phyloP scores from a whole-genome alignment of 2,113 vertebrate species.

The Lophochroa leadbeateri region DNA sequence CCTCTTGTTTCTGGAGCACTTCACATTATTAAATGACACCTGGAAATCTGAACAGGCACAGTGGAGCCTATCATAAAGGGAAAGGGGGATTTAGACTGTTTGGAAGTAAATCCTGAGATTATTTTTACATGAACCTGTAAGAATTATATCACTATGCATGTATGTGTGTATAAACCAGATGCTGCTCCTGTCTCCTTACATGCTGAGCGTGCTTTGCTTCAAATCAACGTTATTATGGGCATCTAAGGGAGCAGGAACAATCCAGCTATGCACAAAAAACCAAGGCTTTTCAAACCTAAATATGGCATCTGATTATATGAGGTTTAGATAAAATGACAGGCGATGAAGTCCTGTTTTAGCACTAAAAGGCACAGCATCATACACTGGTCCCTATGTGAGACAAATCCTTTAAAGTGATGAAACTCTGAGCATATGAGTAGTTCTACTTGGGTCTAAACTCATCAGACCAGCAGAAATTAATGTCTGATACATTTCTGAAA shows the following conservation, averaged over 20 bases:
- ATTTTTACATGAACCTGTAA: conserved; percentile 50
- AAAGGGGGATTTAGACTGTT: conserved; percentile 31
- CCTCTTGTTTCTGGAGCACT: not conserved
- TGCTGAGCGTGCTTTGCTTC: not conserved
- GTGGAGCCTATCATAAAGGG: not conserved
- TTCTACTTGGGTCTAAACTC: not conserved
- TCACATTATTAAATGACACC: conserved; percentile 30
- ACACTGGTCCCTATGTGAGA: not conserved
- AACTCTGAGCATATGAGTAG: not conserved
- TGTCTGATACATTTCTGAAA: not conserved
- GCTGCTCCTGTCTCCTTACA: not conserved
- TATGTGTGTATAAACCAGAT: conserved; percentile 24
- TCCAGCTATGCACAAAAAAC: not conserved
- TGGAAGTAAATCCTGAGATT: conserved; percentile 59
- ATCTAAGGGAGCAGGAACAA: not conserved
- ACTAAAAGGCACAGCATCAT: not conserved
- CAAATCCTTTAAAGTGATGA: not conserved
- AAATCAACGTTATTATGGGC: not conserved
- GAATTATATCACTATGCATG: conserved; percentile 17
- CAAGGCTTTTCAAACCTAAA: not conserved
- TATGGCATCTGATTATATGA: not conserved
- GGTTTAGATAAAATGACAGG: not conserved
- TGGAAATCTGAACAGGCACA: conserved; percentile 5
- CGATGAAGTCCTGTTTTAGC: not conserved
- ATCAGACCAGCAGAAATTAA: not conserved